phyloP scores from a whole-genome alignment of 2,888 invertebrate genomes.

The Neoascia interrupta region DNA sequence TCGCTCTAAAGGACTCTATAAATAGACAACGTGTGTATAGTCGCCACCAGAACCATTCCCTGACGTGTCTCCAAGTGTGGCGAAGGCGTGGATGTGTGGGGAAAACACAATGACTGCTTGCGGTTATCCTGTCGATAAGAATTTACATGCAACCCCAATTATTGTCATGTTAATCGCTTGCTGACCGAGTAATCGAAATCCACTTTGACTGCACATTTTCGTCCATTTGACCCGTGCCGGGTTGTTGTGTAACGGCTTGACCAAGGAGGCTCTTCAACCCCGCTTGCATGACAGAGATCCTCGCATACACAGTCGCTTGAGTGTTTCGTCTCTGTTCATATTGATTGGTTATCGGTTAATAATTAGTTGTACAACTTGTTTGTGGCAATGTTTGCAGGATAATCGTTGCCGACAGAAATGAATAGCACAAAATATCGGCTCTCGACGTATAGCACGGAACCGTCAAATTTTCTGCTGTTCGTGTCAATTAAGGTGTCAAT shows the following conservation, averaged over 20 bases:
- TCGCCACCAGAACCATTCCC: background rate
- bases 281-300: slow-evolving; percentile 5
- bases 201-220: slow-evolving; percentile 33
- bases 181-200: slow-evolving; percentile 46
- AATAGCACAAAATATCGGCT: no score
- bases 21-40: background rate
- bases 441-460: no score
- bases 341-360: slow-evolving; percentile 37
- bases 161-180: slow-evolving; percentile 56
- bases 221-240: background rate
- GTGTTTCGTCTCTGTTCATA: background rate
- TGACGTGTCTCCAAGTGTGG: background rate
- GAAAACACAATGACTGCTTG: slow-evolving; percentile 33
- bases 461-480: no score
- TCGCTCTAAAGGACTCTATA: background rate
- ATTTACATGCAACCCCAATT: slow-evolving; percentile 57
- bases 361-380: slow-evolving; percentile 46
- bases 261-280: background rate
- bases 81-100: background rate
- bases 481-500: no score
- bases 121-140: slow-evolving; percentile 46
- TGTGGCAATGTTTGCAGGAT: slow-evolving; percentile 36
- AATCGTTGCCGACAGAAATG: no score
- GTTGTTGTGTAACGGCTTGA: background rate
- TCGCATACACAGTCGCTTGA: background rate